phyloP scores from a whole-genome alignment of 2,888 invertebrate genomes.

The Polydesmus complanatus region DNA sequence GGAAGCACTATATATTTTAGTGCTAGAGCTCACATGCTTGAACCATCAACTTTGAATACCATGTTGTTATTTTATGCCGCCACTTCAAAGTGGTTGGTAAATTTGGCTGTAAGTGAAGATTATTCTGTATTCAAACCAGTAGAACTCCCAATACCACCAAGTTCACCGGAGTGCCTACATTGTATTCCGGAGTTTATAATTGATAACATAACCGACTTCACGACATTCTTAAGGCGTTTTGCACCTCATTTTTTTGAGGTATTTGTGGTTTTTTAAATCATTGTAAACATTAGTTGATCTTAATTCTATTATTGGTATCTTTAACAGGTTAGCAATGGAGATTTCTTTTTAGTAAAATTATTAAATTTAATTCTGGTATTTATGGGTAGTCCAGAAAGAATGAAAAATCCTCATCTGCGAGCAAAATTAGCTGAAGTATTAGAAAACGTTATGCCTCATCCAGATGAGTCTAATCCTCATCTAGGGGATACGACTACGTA shows the following conservation, averaged over 20 bases:
- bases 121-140: slow-evolving; percentile 21
- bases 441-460: slow-evolving; percentile 66
- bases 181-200: slow-evolving; percentile 81
- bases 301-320: background rate
- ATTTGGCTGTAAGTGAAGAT: slow-evolving; percentile 46
- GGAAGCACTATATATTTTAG: slow-evolving; percentile 19
- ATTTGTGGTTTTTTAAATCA: too few species aligned
- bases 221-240: slow-evolving; percentile 58
- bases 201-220: slow-evolving; percentile 70
- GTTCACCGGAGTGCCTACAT: slow-evolving; percentile 32
- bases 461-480: slow-evolving; percentile 35
- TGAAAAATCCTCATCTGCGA: slow-evolving; percentile 82
- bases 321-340: slow-evolving; percentile 6
- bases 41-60: slow-evolving; percentile 54
- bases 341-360: background rate
- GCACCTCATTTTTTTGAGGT: slow-evolving; percentile 47
- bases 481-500: background rate
- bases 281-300: too few species aligned
- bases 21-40: slow-evolving; percentile 50
- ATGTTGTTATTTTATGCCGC: slow-evolving; percentile 63
- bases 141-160: slow-evolving; percentile 28
- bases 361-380: slow-evolving; percentile 54
- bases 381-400: slow-evolving; percentile 69
- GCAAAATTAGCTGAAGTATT: slow-evolving; percentile 80
- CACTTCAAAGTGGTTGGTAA: slow-evolving; percentile 70